These are phyloP conservation scores for Zygogramma bicolorata DNA, from an alignment of 2,888 invertebrate species.

Conservation along the genomic window DNA sequence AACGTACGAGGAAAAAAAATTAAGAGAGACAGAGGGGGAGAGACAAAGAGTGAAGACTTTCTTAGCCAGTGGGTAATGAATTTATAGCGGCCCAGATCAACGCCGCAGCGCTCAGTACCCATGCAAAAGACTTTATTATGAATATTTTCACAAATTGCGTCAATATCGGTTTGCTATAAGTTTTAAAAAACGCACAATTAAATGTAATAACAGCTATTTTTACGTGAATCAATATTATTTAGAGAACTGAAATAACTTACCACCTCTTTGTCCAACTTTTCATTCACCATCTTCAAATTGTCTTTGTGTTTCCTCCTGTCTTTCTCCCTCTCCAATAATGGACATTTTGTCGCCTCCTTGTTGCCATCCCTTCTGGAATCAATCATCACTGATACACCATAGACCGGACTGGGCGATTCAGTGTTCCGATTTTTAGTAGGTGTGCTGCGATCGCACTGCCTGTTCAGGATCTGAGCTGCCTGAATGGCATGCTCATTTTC, in stretches of 20 bases:
- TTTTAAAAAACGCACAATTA: too few relatives aligned
- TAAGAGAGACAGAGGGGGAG: too few relatives aligned
- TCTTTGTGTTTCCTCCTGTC: constrained; percentile 60
- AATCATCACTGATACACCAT: constrained; percentile 80
- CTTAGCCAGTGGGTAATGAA: too few relatives aligned
- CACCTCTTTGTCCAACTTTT: constrained; percentile 68
- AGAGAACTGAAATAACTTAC: constrained; percentile 53
- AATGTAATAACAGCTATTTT: too few relatives aligned
- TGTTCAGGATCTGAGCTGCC: constrained; percentile 79
- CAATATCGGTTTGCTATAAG: too few relatives aligned
- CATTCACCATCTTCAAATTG: constrained; percentile 73
- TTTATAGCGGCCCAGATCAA: too few relatives aligned
- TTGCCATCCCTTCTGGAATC: constrained; percentile 71
- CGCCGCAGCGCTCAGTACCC: too few relatives aligned
- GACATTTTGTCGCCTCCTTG: constrained; percentile 64
- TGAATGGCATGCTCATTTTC: constrained; percentile 76
- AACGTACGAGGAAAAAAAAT: too few relatives aligned
- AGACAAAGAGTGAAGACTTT: too few relatives aligned
- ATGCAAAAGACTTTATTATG: too few relatives aligned
- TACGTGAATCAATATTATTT: too few relatives aligned
- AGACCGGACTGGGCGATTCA: constrained; percentile 69
- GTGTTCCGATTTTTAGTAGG: constrained; percentile 63
- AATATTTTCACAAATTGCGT: too few relatives aligned
- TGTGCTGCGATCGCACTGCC: constrained; percentile 68
- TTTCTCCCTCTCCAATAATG: constrained; percentile 58